Evolutionary conservation across 2,888 invertebrate species (phyloP).

Genomic region (Candidula unifasciata): DNA sequence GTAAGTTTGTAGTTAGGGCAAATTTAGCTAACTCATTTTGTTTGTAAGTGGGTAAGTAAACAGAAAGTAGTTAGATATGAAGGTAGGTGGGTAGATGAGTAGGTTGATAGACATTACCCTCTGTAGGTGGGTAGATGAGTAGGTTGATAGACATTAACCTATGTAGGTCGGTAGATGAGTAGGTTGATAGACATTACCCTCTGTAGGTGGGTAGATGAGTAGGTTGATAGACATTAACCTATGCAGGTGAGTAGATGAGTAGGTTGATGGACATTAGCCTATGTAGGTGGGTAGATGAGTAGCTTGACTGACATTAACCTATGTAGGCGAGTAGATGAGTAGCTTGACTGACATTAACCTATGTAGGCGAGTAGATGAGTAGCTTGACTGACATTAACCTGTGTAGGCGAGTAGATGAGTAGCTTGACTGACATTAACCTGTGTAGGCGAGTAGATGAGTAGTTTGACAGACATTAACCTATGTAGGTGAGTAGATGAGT

Average conservation of each 20-base stretch:
- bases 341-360: no score
- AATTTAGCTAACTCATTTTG: neutral
- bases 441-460: no score
- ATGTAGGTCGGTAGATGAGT: neutral
- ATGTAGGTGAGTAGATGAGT: no score
- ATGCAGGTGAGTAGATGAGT: neutral
- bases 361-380: no score
- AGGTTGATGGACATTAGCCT: neutral
- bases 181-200: neutral
- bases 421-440: no score
- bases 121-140: neutral
- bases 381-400: no score
- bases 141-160: neutral
- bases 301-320: no score
- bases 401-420: no score
- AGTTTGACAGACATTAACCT: no score
- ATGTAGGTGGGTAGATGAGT: no score
- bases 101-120: neutral
- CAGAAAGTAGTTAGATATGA: neutral
- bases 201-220: neutral
- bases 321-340: no score
- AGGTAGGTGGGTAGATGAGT: neutral
- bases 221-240: constrained; percentile 15
- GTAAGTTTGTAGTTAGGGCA: neutral
- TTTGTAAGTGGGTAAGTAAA: neutral